Percentiles rank a stretch among this genome's conserved stretches.
Conservation (phyloP, 2,888 invertebrate species). For the Xestia rhomboidea region DNA sequence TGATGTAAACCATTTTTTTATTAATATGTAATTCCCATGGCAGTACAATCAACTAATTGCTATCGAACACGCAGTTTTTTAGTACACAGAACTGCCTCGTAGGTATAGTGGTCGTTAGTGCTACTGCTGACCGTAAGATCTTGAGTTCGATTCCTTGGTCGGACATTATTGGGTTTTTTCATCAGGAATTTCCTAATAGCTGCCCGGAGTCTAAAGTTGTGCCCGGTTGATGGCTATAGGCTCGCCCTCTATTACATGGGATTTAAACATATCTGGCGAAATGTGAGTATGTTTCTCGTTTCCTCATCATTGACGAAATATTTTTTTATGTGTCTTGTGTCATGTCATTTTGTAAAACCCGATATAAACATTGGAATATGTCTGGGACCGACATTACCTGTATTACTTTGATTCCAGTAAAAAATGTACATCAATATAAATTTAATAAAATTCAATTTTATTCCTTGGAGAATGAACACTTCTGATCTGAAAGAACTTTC, state of each 20-base stretch:
- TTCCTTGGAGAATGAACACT: slow-evolving; percentile 13
- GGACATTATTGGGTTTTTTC: not conserved
- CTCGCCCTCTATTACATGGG: not conserved
- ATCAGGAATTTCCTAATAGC: not conserved
- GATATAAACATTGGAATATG: not conserved
- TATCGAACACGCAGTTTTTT: not conserved
- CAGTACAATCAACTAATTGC: not conserved
- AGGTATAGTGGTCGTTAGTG: not conserved
- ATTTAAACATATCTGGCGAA: not conserved
- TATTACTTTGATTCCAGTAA: not conserved
- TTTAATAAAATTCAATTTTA: slow-evolving; percentile 25
- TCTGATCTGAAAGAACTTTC: slow-evolving; percentile 11
- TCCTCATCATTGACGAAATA: not conserved
- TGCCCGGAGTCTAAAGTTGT: not conserved
- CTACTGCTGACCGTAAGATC: not conserved
- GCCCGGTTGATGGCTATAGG: not conserved
- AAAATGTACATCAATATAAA: slow-evolving; percentile 12
- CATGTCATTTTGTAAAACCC: no score
- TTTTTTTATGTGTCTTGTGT: not conserved
- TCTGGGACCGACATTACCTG: not conserved
- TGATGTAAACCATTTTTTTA: not conserved
- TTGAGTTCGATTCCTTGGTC: not conserved
- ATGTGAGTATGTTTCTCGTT: not conserved
- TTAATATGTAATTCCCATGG: not conserved
- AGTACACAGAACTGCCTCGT: not conserved